A percentile compares a stretch with the other conserved stretches of the same genome.
Conservation (phyloP, 2,113 vertebrate species). For the Corythornis vintsioides region DNA sequence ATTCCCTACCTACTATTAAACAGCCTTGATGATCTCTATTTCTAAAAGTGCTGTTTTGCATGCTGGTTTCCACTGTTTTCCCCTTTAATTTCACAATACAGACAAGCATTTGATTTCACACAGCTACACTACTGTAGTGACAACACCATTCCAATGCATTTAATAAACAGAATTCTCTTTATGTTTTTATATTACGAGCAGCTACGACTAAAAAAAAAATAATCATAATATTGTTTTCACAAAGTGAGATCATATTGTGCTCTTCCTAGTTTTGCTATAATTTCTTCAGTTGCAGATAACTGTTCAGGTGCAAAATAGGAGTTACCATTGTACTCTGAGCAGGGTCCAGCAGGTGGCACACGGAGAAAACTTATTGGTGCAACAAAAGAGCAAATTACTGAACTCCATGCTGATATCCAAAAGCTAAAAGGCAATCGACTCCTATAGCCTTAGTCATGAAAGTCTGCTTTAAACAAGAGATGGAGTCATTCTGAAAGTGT, state of each 20-base stretch:
- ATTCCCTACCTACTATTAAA: background rate
- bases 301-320: too few relatives aligned
- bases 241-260: rapidly evolving
- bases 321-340: background rate
- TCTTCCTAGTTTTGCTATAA: rapidly evolving
- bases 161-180: background rate
- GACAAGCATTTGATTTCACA: background rate
- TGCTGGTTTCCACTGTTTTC: background rate
- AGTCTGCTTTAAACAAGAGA: background rate
- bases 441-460: rapidly evolving
- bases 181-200: background rate
- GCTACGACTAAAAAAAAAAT: rapidly evolving
- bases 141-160: background rate
- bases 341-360: slow-evolving; percentile 46
- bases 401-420: rapidly evolving
- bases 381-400: background rate
- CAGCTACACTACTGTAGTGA: rapidly evolving
- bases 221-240: background rate
- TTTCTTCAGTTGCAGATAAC: rapidly evolving
- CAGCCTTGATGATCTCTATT: background rate
- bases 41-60: background rate
- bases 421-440: background rate
- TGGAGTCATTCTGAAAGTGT: background rate
- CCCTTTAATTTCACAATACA: background rate
- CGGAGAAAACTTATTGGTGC: background rate